Percentiles rank a stretch among this genome's conserved stretches.
phyloP scores from a whole-genome alignment of 1,140 invertebrate genomes.

The Venturia canescens region DNA sequence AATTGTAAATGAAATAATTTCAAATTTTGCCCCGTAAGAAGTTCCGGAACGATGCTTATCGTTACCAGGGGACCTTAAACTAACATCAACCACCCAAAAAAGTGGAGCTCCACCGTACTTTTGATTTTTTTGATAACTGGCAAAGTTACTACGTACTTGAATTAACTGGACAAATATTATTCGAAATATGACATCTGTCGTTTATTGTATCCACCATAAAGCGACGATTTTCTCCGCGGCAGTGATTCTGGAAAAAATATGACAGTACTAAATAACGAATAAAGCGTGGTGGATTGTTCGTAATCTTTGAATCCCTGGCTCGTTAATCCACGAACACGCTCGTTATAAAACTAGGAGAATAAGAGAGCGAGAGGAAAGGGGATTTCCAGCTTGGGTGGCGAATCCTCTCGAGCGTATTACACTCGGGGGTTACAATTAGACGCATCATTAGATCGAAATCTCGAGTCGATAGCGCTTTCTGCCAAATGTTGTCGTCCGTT shows the following conservation, averaged over 20 bases:
- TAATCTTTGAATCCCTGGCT: slow-evolving; percentile 36
- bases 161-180: neutral
- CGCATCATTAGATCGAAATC: slow-evolving; percentile 47
- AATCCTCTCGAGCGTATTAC: slow-evolving; percentile 37
- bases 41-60: no score
- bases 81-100: no score
- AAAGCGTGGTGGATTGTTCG: neutral
- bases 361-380: neutral
- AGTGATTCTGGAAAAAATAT: slow-evolving; percentile 17
- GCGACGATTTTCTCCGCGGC: neutral
- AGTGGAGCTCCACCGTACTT: no score
- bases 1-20: no score
- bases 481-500: slow-evolving; percentile 14
- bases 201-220: neutral
- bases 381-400: slow-evolving; percentile 18
- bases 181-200: slow-evolving; percentile 33
- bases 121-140: neutral
- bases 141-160: no score
- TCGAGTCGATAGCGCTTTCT: slow-evolving; percentile 15
- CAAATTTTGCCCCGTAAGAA: no score
- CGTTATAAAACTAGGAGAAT: slow-evolving; percentile 4
- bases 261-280: neutral
- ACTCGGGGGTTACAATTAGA: slow-evolving; percentile 39
- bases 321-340: slow-evolving; percentile 34
- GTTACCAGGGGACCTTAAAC: no score